These are phyloP conservation scores for Epizoanthus scotinus DNA, from an alignment of 92 coral and sea anemone genomes.

Conservation along the genomic window DNA sequence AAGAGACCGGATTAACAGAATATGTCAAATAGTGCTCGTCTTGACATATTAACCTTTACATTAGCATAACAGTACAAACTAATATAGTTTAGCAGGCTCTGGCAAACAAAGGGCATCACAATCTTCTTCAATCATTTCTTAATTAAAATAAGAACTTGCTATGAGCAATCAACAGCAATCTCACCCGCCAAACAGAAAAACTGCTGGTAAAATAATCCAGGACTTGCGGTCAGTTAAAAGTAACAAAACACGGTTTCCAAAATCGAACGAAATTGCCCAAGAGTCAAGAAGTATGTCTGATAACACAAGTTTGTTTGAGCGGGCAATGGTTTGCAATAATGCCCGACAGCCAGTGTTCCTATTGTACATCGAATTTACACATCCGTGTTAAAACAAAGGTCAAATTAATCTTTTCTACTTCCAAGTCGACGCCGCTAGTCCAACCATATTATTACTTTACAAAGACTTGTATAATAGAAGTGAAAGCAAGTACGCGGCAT, in stretches of 20 bases:
- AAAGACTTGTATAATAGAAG: conserved; percentile 33
- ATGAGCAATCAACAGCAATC: conserved; percentile 27
- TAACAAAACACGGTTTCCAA: neutral
- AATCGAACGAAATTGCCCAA: conserved; percentile 6
- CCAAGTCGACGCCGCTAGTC: conserved; percentile 53
- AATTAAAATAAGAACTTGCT: conserved; percentile 61
- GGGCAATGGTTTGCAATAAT: conserved; percentile 57
- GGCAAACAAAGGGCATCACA: conserved; percentile 62
- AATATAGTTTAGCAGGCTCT: conserved; percentile 56
- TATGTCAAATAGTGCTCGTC: conserved; percentile 51
- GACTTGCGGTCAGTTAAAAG: neutral
- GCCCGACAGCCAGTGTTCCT: conserved; percentile 58
- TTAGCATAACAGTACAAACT: conserved; percentile 75
- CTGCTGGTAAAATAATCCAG: neutral
- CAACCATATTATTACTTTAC: conserved; percentile 34
- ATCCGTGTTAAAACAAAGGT: conserved; percentile 83
- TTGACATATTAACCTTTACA: conserved; percentile 57
- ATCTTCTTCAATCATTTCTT: conserved; percentile 53
- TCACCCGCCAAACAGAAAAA: conserved; percentile 4
- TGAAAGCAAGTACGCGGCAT: conserved; percentile 23
- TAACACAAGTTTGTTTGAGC: conserved; percentile 4
- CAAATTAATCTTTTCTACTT: conserved; percentile 69
- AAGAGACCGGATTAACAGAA: conserved; percentile 53
- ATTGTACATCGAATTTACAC: conserved; percentile 81
- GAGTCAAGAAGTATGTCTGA: conserved; percentile 26